phyloP scores from a whole-genome alignment of 2,797 vertebrate species.

The Menidia menidia region DNA sequence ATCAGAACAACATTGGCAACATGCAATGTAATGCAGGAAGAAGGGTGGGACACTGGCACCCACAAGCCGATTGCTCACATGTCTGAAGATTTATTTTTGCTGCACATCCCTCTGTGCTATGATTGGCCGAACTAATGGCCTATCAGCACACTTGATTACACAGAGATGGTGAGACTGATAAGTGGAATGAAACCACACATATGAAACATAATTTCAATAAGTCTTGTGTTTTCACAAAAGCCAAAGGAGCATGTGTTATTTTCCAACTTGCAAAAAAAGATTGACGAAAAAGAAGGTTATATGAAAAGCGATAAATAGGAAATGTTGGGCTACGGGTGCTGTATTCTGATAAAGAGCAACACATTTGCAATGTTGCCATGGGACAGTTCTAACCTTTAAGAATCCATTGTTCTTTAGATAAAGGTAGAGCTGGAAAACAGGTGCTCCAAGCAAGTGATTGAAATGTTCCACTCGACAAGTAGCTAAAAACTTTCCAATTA shows the following conservation, averaged over 20 bases:
- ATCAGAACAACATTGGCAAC: slow-evolving; percentile 43
- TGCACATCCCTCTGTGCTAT: slow-evolving; percentile 22
- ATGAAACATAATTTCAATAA: slow-evolving; percentile 33
- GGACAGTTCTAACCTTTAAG: slow-evolving; percentile 42
- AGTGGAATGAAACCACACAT: slow-evolving; percentile 37
- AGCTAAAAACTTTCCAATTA: background rate
- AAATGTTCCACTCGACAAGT: background rate
- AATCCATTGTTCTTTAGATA: slow-evolving; percentile 13
- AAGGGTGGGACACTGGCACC: background rate
- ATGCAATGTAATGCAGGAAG: slow-evolving; percentile 8
- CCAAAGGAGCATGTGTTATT: background rate
- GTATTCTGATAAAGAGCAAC: slow-evolving; percentile 6
- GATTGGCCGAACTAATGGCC: slow-evolving; percentile 65
- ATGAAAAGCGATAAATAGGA: slow-evolving; percentile 32
- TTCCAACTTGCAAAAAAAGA: background rate
- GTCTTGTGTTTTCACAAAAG: background rate
- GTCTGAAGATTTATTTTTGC: slow-evolving; percentile 59
- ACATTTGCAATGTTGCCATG: slow-evolving; percentile 21
- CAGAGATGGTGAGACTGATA: slow-evolving; percentile 55
- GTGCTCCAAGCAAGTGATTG: background rate
- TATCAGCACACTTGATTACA: slow-evolving; percentile 59
- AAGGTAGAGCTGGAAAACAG: slow-evolving; percentile 32
- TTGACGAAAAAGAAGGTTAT: background rate
- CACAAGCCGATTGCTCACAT: slow-evolving; percentile 45
- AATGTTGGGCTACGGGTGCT: slow-evolving; percentile 10